A percentile compares a stretch with the other conserved stretches of the same genome.
Evolutionary conservation across 2,797 vertebrate genomes (phyloP).

Genomic region (Novumbra hubbsi): DNA sequence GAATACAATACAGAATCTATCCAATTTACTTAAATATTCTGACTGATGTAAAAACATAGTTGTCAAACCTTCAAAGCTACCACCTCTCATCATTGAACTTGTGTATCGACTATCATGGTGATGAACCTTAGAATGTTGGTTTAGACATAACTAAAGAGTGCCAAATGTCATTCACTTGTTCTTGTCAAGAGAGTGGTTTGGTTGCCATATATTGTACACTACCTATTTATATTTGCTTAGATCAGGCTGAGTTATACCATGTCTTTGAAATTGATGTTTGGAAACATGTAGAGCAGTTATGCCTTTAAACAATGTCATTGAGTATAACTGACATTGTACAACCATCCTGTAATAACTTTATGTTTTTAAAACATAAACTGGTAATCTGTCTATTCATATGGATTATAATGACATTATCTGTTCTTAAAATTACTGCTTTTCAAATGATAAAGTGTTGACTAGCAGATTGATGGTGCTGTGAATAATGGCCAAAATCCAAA

Average conservation of each 20-base stretch:
- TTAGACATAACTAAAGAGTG: slow-evolving; percentile 26
- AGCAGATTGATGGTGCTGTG: background rate
- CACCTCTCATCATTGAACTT: background rate
- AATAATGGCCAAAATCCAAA: background rate
- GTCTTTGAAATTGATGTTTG: slow-evolving; percentile 4
- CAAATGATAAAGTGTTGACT: background rate
- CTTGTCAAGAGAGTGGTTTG: slow-evolving; percentile 38
- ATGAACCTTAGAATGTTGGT: slow-evolving; percentile 19
- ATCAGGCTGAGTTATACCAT: slow-evolving; percentile 8
- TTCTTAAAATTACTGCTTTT: background rate
- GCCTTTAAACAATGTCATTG: slow-evolving; percentile 11
- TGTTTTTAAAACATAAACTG: too few relatives aligned
- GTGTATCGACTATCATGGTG: slow-evolving; percentile 9
- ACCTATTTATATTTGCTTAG: slow-evolving; percentile 39
- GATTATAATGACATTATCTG: background rate
- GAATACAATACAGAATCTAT: background rate
- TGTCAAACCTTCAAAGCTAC: slow-evolving; percentile 26
- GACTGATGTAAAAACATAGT: slow-evolving; percentile 1
- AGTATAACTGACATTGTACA: slow-evolving; percentile 11
- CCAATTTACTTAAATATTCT: background rate
- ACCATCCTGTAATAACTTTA: too few relatives aligned
- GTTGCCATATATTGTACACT: slow-evolving; percentile 51
- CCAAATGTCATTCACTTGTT: slow-evolving; percentile 47
- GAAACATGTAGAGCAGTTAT: slow-evolving; percentile 12
- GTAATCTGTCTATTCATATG: background rate